Base-by-base conservation (phyloP, 2,888 invertebrate species). In the Ophraella communa region DNA sequence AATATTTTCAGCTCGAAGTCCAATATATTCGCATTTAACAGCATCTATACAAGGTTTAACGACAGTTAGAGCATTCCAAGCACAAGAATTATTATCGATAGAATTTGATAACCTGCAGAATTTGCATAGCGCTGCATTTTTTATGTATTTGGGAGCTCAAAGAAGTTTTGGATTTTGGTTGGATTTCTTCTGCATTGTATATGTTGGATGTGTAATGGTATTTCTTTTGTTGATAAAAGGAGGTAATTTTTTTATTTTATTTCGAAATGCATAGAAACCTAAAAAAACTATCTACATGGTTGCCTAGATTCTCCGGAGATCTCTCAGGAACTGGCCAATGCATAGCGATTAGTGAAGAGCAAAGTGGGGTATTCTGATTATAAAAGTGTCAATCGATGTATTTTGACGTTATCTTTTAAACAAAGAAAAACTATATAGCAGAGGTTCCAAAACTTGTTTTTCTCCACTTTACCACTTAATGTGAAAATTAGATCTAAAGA, bases 21-120 rank as follows among this genome's bases (percentile, higher is more conserved):
- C 93, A 0, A 87, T 94, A 0, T 93, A 90, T 78, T 87, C 89
- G 0, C 89, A 93, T 72, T 83, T 93, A 33, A 90, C 88, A 72
- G 88, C 91, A 53, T 89, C 91, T 0, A 84, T 94, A 14, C 88
- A 91, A 79, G 93, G 93, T 1, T 81, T 94, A 1, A 85, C 89
- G 11, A 91, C 92, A 0, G 90, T 94, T 20, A 84, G 93, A 71
- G 90, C 92, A 1, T 89, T 90, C 72, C 83, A 85, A 62, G 89
- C 88, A 0, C 87, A 90, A 78, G 80, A 84, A 17, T 84, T 86
- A 4, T 85, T 93, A 55, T 84, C 85, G 33, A 77, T 78, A 18
- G 87, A 89, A 73, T 89, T 89, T 73, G 88, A 89, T 73, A 81
- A 83, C 18, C 86, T 86, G 72, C 87, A 87, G 74, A 87, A 88